Evolutionary conservation across 2,113 vertebrate genomes (phyloP).

Genomic region (Alexandromys fortis): DNA sequence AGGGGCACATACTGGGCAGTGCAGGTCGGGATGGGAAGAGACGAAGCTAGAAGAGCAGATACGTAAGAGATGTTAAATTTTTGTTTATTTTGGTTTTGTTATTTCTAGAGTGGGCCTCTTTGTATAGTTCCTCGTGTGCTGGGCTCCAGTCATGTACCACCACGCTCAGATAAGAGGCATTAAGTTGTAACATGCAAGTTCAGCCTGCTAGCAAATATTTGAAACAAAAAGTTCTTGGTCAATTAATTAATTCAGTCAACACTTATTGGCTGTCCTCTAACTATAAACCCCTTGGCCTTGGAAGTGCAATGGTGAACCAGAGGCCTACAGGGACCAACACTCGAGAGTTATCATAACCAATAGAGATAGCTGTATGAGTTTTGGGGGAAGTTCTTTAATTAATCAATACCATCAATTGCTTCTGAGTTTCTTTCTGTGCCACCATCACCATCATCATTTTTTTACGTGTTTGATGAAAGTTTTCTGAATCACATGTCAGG

Average conservation of each 20-base stretch:
- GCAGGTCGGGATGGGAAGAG: not conserved
- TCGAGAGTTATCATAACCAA: not conserved
- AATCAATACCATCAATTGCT: not conserved
- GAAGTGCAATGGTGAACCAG: not conserved
- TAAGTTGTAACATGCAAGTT: not conserved
- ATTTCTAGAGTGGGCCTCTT: not conserved
- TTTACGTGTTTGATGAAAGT: not conserved
- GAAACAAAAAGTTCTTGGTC: not conserved
- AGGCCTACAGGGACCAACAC: not conserved
- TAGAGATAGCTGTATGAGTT: not conserved
- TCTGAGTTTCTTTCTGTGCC: not conserved
- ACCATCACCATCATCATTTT: not conserved
- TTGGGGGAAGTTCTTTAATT: not conserved
- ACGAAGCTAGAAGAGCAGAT: not conserved
- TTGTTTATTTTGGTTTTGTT: not conserved
- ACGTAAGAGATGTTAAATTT: constrained; percentile 10
- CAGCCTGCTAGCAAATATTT: constrained; percentile 24
- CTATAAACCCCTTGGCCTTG: not conserved
- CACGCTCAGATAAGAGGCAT: not conserved
- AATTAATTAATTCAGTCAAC: constrained; percentile 15
- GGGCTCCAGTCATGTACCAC: not conserved
- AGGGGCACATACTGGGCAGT: not conserved
- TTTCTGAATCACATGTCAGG: constrained; percentile 16
- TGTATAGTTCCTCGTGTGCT: not conserved
- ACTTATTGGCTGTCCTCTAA: not conserved